Percentiles rank a stretch among this genome's conserved stretches.
phyloP scores from a whole-genome alignment of 1,140 invertebrate genomes.

The Colletes latitarsis region DNA sequence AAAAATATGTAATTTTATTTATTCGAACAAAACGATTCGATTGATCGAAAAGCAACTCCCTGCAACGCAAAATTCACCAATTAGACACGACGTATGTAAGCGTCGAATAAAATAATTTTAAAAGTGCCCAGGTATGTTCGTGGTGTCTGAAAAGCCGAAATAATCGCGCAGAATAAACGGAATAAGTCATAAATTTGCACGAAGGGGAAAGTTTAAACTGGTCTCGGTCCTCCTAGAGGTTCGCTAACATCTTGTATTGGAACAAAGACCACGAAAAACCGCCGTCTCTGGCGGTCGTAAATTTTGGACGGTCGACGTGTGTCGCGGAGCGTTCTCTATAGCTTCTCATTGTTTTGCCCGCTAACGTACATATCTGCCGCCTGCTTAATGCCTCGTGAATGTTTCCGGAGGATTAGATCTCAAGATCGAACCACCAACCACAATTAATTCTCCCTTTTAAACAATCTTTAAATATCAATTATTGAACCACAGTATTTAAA shows the following conservation, averaged over 20 bases:
- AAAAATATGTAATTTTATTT: too few species aligned
- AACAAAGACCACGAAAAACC: constrained; percentile 47
- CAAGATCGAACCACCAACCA: background rate
- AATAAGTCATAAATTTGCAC: background rate
- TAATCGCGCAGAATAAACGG: too few species aligned
- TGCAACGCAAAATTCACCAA: too few species aligned
- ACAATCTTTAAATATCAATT: background rate
- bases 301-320: constrained; percentile 40
- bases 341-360: constrained; percentile 53
- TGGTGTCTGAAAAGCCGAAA: too few species aligned
- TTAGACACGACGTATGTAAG: too few species aligned
- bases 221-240: constrained; percentile 20
- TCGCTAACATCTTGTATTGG: constrained; percentile 32
- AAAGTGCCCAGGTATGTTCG: too few species aligned
- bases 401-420: constrained; percentile 41
- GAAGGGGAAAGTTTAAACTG: background rate
- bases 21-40: too few species aligned
- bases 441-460: background rate
- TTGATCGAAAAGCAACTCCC: too few species aligned
- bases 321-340: constrained; percentile 46
- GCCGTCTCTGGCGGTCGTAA: constrained; percentile 23
- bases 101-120: too few species aligned
- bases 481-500: background rate
- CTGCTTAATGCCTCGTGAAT: constrained; percentile 48
- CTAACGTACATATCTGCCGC: constrained; percentile 41